Evolutionary conservation across 2,797 vertebrate genomes (phyloP), one percentile per base, ranked within the genome.

Genomic region (Odontamblyopus rebecca): DNA sequence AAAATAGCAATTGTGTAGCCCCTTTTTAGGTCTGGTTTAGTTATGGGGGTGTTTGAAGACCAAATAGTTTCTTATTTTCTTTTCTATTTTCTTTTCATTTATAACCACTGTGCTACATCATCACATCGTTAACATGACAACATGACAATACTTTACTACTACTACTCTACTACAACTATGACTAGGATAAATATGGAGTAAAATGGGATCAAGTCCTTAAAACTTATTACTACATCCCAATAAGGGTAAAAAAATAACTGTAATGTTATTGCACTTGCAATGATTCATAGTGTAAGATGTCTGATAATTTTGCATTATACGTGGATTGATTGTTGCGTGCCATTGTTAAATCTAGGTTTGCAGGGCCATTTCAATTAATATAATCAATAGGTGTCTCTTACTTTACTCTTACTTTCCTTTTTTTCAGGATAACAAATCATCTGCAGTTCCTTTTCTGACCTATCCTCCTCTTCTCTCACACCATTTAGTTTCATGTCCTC

Each of bases 401-500:
- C 44, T 62, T 62, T 30, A 30, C 57, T 60, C 27, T 15, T 62
- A 32, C 35, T 8, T 38, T 38, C 18, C 61, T 19, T 35, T 62
- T 8, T 19, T 35, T 62, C 60, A 32, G 16, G 9, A 38, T 38
- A 61, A 35, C 30, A 62, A 62, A 62, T 38, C 61, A 62, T 32
- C 16, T 12, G 57, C 8, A 0, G 35, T 38, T 38, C 57, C 13
- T 60, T 29, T 60, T 16, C 27, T 60, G 57, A 60, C 29, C 57
- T 30, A 30, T 30, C 57, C 57, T 27, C 26, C 56, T 59, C 26
- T 60, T 60, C 57, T 30, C 57, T 60, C 57, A 30, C 57, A 30
- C 57, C 57, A 60, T 60, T 60, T 60, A 60, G 26, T 60, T 60
- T 60, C 29, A 60, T 60, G 57, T 60, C 57, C 15, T 60, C 57